Conservation (phyloP, 1,140 invertebrate species). For the Drosophila athabasca region DNA sequence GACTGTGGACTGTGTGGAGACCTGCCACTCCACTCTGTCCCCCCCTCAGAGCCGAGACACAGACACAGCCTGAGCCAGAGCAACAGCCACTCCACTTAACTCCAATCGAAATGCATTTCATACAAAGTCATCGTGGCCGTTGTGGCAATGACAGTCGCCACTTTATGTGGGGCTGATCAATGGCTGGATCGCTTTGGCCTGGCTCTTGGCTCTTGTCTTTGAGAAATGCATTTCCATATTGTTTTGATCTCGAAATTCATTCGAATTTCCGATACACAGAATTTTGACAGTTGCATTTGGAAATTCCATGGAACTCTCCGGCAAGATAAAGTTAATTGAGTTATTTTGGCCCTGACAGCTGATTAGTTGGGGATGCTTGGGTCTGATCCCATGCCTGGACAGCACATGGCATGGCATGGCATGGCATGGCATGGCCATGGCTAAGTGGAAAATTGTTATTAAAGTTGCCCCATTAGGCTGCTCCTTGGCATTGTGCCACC, state of each 20-base stretch:
- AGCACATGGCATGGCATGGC: conserved; percentile 25
- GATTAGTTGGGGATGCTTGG: conserved; percentile 65
- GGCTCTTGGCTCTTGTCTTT: conserved; percentile 62
- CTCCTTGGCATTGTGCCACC: conserved; percentile 48
- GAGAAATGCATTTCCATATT: conserved; percentile 78
- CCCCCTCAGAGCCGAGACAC: no score
- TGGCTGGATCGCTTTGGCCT: conserved; percentile 45
- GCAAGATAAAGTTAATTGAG: conserved; percentile 77
- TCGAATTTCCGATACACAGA: conserved; percentile 69
- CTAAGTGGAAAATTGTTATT: conserved; percentile 78
- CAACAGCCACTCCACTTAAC: conserved; percentile 28
- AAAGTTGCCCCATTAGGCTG: conserved; percentile 69
- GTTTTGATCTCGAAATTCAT: conserved; percentile 78
- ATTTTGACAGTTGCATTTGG: conserved; percentile 80
- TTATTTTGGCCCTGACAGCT: conserved; percentile 73
- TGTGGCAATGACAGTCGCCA: conserved; percentile 74
- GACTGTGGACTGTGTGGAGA: background rate
- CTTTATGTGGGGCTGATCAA: conserved; percentile 79
- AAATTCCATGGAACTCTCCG: conserved; percentile 65
- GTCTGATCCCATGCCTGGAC: conserved; percentile 18
- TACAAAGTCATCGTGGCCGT: conserved; percentile 72
- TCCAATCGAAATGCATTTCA: conserved; percentile 68
- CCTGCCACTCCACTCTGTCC: background rate
- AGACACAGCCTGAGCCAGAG: no score
- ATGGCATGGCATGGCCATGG: conserved; percentile 33